Evolutionary conservation across 2,888 invertebrate species (phyloP).

Genomic region (Conus canariensis): DNA sequence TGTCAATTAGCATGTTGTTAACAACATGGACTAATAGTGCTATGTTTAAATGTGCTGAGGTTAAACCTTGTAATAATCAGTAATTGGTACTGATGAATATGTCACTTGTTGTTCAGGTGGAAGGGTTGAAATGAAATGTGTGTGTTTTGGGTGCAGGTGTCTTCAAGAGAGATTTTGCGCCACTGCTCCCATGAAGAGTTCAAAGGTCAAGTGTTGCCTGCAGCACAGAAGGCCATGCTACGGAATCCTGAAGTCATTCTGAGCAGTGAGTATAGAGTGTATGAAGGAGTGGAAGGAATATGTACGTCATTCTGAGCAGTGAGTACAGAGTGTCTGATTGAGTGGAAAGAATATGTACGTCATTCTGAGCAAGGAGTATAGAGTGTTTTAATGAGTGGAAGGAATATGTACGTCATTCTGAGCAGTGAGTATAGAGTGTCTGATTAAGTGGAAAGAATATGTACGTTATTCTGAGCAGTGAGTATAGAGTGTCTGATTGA

Average conservation of each 20-base stretch:
- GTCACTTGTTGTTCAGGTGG: no score
- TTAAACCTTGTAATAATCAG: no score
- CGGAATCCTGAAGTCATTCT: slow-evolving; percentile 95
- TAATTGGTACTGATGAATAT: no score
- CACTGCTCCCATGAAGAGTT: slow-evolving; percentile 82
- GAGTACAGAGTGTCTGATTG: slow-evolving; percentile 37
- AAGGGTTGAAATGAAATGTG: no score
- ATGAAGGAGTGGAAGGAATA: slow-evolving; percentile 80
- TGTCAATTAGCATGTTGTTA: no score
- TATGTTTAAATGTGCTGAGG: no score
- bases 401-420: no score
- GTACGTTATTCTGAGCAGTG: neutral
- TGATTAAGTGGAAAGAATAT: no score
- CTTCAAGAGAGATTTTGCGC: slow-evolving; percentile 64
- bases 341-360: neutral
- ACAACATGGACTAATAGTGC: no score
- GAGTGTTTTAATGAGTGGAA: neutral
- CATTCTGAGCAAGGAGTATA: no score
- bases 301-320: slow-evolving; percentile 89
- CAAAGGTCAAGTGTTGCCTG: slow-evolving; percentile 87
- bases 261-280: slow-evolving; percentile 65
- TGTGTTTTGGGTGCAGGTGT: slow-evolving; percentile 55
- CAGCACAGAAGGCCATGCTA: slow-evolving; percentile 93
- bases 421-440: no score
- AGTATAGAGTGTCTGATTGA: neutral